phyloP scores from a whole-genome alignment of 2,113 vertebrate genomes.

The Marmota flaviventris region DNA sequence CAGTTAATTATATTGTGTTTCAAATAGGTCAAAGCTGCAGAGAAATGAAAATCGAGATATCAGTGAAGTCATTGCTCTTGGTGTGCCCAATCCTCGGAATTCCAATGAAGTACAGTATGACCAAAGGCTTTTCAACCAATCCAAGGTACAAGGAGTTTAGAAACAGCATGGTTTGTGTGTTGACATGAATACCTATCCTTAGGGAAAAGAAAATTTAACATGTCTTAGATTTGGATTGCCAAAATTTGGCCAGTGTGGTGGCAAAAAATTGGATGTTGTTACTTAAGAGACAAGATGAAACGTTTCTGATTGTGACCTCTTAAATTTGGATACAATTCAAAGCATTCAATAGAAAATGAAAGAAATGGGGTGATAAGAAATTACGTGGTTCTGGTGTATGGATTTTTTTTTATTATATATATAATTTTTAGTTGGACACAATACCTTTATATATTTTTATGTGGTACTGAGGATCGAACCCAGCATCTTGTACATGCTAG shows the following conservation, averaged over 20 bases:
- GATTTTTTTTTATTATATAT: no score
- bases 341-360: conserved; percentile 16
- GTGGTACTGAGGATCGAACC: no score
- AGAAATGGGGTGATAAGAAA: conserved; percentile 40
- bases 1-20: conserved; percentile 58
- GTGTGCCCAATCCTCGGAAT: conserved; percentile 94
- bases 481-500: no score
- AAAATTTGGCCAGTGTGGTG: neutral
- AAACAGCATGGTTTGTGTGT: neutral
- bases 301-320: conserved; percentile 21
- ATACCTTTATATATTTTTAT: no score
- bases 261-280: neutral
- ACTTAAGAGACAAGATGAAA: conserved; percentile 6
- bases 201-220: neutral
- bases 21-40: conserved; percentile 95
- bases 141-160: conserved; percentile 90
- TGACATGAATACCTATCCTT: neutral
- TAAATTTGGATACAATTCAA: neutral
- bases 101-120: conserved; percentile 96
- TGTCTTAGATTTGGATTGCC: neutral
- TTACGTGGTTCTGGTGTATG: neutral
- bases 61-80: conserved; percentile 97
- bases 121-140: conserved; percentile 98
- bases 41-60: conserved; percentile 98
- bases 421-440: no score